Base-by-base conservation (phyloP, 1,140 invertebrate genomes). In the Chymomyza costata region DNA sequence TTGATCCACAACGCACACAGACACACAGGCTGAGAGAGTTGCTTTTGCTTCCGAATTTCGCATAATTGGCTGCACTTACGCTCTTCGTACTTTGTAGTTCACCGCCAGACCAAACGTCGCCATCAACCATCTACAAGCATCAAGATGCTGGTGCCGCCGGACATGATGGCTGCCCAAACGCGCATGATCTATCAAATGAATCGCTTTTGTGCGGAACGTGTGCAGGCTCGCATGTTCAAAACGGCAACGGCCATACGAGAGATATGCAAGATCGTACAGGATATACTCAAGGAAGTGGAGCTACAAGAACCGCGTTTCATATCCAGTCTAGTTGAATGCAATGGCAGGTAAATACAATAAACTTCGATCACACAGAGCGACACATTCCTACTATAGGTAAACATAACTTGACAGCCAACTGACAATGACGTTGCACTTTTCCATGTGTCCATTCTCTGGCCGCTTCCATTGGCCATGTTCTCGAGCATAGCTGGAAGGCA, bases 281-380 rank as follows among this genome's bases (percentile, higher is more conserved):
- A 98, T 85, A 94, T 98, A 0, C 88, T 98, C 30, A 96, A 97
- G 84, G 96, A 98, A 86, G 96, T 99, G 0, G 97, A 98, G 86
- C 92, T 96, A 6, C 96, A 98, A 86, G 97, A 99, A 86, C 97
- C 97, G 18, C 86, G 97, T 13, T 98, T 99, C 85, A 97, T 98
- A 52, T 96, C 95, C 34, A 94, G 90, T 17, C 78, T 91, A 10
- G 90, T 90, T n/a, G 90, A 91, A 68, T 91, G 91, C 82, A 91
- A 91, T 73, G 90, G 90, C 44, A 81, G 83, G 83, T 85, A 47
- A 83, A 43, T 41, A 13, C 16, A 3, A 7, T 1, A 32, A 30
- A 47, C 28, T 11, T 31, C 39, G 21, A 59, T 45, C 54, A 44
- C 37, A 49, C 41, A 25, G 34, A 16, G 35, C 14, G 7, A 34